Percentiles rank a stretch among this genome's conserved stretches.
These are phyloP conservation scores for Dromas ardeola DNA, from an alignment of 2,113 vertebrate species.

Conservation along the genomic window DNA sequence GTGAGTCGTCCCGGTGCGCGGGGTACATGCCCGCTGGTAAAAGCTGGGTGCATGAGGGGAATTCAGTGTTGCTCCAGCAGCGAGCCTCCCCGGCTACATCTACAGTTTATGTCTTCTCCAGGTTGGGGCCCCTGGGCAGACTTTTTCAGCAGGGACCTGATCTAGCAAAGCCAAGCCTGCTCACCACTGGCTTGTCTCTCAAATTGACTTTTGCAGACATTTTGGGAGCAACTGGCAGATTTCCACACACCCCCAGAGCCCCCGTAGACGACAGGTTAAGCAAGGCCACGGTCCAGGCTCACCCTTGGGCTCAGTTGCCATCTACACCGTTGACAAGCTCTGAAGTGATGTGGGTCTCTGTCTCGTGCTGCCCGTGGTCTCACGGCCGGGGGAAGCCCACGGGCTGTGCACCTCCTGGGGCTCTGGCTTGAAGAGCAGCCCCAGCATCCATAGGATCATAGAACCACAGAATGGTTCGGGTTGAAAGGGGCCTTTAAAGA, in stretches of 20 bases:
- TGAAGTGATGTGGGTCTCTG: not conserved
- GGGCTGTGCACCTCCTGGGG: not conserved
- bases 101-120: not conserved
- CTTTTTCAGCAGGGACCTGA: not conserved
- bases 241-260: no score
- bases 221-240: not conserved
- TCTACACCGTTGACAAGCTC: not conserved
- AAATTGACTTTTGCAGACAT: not conserved
- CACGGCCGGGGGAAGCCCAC: not conserved
- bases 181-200: not conserved
- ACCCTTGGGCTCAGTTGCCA: not conserved
- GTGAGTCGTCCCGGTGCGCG: rapidly evolving
- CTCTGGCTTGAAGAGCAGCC: not conserved
- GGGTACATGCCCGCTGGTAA: rapidly evolving
- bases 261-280: not conserved
- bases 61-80: not conserved
- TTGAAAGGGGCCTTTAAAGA: not conserved
- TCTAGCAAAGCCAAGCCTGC: not conserved
- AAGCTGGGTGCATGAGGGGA: rapidly evolving
- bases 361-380: not conserved
- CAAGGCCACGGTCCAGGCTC: not conserved
- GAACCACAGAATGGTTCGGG: not conserved
- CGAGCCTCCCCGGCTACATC: not conserved
- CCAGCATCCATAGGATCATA: not conserved
- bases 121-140: not conserved